phyloP scores from a whole-genome alignment of 2,888 invertebrate species.

The Drosophila algonquin region DNA sequence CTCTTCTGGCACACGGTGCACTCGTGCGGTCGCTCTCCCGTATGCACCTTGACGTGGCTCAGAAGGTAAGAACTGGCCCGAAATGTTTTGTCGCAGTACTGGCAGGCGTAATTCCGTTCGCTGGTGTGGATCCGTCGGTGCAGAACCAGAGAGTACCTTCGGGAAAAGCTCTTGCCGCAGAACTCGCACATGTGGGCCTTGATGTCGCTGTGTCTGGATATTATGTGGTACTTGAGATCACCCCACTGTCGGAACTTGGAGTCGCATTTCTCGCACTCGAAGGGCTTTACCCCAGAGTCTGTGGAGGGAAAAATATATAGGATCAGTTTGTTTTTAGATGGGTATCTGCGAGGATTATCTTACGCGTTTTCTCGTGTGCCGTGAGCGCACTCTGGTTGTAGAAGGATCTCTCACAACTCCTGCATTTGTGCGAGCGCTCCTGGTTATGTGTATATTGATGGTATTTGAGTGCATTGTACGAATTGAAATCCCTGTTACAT shows the following conservation, averaged over 20 bases:
- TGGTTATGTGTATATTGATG: slow-evolving; percentile 92
- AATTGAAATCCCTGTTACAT: slow-evolving; percentile 90
- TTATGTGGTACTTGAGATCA: slow-evolving; percentile 93
- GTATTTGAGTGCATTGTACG: slow-evolving; percentile 93
- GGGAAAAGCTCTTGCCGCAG: slow-evolving; percentile 94
- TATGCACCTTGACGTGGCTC: slow-evolving; percentile 93
- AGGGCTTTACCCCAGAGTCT: slow-evolving; percentile 93
- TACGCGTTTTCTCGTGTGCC: slow-evolving; percentile 90
- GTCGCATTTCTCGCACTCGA: slow-evolving; percentile 90
- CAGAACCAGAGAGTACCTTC: slow-evolving; percentile 92
- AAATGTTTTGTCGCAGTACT: slow-evolving; percentile 92
- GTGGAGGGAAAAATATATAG: not conserved
- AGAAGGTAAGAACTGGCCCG: slow-evolving; percentile 93
- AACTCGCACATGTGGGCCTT: slow-evolving; percentile 95
- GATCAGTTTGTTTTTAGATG: not conserved
- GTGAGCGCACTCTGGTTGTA: slow-evolving; percentile 92
- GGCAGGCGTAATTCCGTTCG: slow-evolving; percentile 94
- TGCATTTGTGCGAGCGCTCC: slow-evolving; percentile 90
- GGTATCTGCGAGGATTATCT: slow-evolving; percentile 16
- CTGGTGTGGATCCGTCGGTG: slow-evolving; percentile 94
- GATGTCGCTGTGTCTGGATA: slow-evolving; percentile 91
- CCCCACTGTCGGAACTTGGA: slow-evolving; percentile 94
- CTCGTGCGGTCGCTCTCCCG: slow-evolving; percentile 91
- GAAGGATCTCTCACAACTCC: slow-evolving; percentile 92
- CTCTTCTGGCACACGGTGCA: slow-evolving; percentile 91